Percentiles rank a stretch among this genome's conserved stretches.
Evolutionary conservation across 2,797 vertebrate species (phyloP).

Genomic region (Gambusia yucatana): DNA sequence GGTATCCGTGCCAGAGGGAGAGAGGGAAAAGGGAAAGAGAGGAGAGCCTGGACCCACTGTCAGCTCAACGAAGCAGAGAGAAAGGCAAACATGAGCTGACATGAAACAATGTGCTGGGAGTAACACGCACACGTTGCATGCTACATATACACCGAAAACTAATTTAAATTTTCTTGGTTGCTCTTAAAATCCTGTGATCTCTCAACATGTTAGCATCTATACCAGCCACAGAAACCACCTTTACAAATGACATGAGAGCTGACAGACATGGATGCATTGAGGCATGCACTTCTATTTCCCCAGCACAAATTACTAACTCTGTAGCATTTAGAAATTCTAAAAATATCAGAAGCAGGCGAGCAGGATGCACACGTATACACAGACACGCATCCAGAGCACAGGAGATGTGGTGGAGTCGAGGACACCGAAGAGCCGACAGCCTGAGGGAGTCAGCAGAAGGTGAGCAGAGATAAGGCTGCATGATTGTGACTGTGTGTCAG

Average conservation of each 20-base stretch:
- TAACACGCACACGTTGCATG: constrained; percentile 25
- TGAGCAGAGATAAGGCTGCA: constrained; percentile 82
- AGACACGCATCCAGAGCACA: constrained; percentile 24
- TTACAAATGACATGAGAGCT: constrained; percentile 12
- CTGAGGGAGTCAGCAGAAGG: constrained; percentile 84
- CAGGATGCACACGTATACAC: constrained; percentile 28
- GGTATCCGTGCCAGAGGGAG: constrained; percentile 45
- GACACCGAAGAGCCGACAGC: constrained; percentile 74
- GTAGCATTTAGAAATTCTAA: constrained; percentile 62
- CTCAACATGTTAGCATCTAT: constrained; percentile 26
- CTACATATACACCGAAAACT: constrained; percentile 16
- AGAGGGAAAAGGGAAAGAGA: constrained; percentile 16
- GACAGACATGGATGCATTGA: constrained; percentile 33
- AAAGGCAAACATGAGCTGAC: constrained; percentile 60
- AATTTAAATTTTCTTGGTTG: constrained; percentile 24
- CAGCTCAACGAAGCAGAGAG: constrained; percentile 71
- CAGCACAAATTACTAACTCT: constrained; percentile 42
- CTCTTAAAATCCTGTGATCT: constrained; percentile 20
- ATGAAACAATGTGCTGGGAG: constrained; percentile 55
- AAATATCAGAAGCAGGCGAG: constrained; percentile 63
- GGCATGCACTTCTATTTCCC: constrained; percentile 32
- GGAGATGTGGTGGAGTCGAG: constrained; percentile 60
- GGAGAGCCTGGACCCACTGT: constrained; percentile 65
- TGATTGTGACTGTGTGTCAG: constrained; percentile 80
- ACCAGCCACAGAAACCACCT: constrained; percentile 11